Percentiles rank a stretch among this genome's conserved stretches.
phyloP scores from a whole-genome alignment of 2,888 invertebrate species.

The Microplitis deprimator region DNA sequence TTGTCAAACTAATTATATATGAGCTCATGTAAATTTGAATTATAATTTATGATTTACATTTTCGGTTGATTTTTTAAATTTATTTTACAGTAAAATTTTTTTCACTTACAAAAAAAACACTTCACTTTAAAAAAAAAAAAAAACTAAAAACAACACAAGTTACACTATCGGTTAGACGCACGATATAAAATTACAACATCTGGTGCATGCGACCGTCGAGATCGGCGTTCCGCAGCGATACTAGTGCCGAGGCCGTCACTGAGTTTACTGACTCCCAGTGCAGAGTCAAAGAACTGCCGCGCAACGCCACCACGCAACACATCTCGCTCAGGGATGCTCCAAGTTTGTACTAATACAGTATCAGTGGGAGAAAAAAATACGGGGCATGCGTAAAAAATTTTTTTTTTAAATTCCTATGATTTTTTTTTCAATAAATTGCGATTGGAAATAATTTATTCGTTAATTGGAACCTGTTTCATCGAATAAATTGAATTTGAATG shows the following conservation, averaged over 20 bases:
- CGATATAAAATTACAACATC: background rate
- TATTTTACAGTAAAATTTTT: background rate
- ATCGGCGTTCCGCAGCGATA: slow-evolving; percentile 42
- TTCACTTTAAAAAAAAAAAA: background rate
- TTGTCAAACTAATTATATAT: background rate
- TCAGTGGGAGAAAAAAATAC: background rate
- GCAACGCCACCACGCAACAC: slow-evolving; percentile 63
- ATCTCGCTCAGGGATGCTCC: slow-evolving; percentile 30
- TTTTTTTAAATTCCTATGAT: background rate
- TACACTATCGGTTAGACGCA: slow-evolving; percentile 1
- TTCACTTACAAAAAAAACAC: background rate
- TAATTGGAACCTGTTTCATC: too few species aligned
- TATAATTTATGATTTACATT: background rate
- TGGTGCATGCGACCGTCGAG: slow-evolving; percentile 41
- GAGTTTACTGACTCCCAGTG: slow-evolving; percentile 69
- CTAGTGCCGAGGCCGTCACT: slow-evolving; percentile 62
- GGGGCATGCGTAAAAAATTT: slow-evolving; percentile 5
- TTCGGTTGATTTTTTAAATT: background rate
- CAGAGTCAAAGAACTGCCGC: slow-evolving; percentile 66
- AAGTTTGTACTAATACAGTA: background rate
- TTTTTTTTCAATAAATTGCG: background rate
- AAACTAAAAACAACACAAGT: background rate
- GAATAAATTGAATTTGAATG: too few species aligned
- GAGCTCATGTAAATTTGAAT: too few species aligned
- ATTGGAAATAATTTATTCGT: too few species aligned